Evolutionary conservation across 1,140 invertebrate species (phyloP).

Genomic region (Cotesia glomerata): DNA sequence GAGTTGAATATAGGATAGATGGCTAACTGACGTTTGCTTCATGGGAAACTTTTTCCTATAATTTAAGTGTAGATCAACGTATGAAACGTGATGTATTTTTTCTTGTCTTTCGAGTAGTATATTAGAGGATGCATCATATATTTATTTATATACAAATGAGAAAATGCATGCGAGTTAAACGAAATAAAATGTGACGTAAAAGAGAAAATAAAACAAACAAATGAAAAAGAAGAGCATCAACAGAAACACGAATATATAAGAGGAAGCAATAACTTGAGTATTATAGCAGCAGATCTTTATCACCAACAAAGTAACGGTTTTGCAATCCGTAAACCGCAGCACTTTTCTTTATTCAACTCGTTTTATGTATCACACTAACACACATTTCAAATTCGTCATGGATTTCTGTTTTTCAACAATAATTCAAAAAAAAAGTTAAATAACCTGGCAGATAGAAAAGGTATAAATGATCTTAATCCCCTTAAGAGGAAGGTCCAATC

Average conservation of each 20-base stretch:
- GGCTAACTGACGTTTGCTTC: constrained; percentile 12
- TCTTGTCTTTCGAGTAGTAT: not conserved
- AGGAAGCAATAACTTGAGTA: constrained; percentile 13
- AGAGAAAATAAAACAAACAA: too few relatives aligned
- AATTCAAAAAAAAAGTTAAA: not conserved
- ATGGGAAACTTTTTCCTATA: constrained; percentile 33
- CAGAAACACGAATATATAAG: not conserved
- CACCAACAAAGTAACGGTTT: constrained; percentile 7
- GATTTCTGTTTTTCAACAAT: not conserved
- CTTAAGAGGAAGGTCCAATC: not conserved
- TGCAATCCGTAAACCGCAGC: not conserved
- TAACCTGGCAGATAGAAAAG: not conserved
- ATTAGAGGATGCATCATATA: constrained; percentile 9
- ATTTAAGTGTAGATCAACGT: constrained; percentile 8
- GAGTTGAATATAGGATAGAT: constrained; percentile 5
- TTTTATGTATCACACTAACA: not conserved
- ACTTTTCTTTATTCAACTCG: constrained; percentile 2
- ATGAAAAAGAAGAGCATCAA: not conserved
- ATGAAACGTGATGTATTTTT: constrained; percentile 26
- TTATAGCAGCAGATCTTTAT: constrained; percentile 18
- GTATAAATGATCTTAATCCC: not conserved
- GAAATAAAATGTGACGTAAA: not conserved
- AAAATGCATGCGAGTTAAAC: constrained; percentile 7
- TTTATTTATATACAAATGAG: not conserved
- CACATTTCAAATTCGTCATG: not conserved